Evolutionary conservation across 2,797 vertebrate genomes (phyloP).

Genomic region (Molothrus ater): DNA sequence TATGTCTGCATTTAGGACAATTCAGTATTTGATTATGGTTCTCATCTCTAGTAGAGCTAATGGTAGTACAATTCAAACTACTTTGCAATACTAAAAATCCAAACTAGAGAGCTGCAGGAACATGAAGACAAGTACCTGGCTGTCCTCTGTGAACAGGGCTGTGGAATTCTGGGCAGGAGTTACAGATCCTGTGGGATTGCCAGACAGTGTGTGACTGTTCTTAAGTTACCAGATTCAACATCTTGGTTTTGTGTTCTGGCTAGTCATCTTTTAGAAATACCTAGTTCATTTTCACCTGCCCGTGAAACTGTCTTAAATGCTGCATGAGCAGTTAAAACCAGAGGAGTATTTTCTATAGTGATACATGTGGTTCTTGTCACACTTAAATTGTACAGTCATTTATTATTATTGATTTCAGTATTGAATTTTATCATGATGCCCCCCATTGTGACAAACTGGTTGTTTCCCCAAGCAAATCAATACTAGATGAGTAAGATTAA

Average conservation of each 20-base stretch:
- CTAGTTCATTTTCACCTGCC: not conserved
- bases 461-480: slow-evolving; percentile 56
- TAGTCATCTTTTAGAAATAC: not conserved
- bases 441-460: not conserved
- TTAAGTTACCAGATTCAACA: not conserved
- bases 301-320: not conserved
- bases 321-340: not conserved
- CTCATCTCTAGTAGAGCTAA: not conserved
- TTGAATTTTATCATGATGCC: slow-evolving; percentile 26
- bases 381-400: slow-evolving; percentile 1
- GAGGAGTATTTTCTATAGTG: not conserved
- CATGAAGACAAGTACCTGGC: not conserved
- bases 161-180: not conserved
- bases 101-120: not conserved
- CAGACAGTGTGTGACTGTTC: not conserved
- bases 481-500: not conserved
- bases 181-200: not conserved
- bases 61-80: not conserved
- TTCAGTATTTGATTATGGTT: not conserved
- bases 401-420: slow-evolving; percentile 51
- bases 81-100: not conserved
- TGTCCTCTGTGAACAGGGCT: not conserved
- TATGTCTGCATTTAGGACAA: not conserved
- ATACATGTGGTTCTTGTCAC: not conserved
- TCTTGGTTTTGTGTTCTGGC: not conserved